These are phyloP conservation scores for Scaptomyza tumidula DNA, from an alignment of 2,888 invertebrate genomes.

Conservation along the genomic window DNA sequence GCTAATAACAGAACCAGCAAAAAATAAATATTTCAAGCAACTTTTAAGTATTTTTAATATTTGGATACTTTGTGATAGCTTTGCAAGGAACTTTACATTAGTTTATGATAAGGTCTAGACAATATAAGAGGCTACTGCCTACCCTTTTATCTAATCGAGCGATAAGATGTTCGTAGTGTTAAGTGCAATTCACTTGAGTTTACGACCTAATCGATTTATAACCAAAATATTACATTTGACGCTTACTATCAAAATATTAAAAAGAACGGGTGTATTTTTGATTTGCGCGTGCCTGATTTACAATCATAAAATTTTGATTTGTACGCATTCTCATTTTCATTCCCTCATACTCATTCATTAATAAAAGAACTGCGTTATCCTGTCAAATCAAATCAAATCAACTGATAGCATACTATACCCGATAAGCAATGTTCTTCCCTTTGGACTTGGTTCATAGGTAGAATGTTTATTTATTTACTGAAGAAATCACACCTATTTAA, in stretches of 20 bases:
- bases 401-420: not conserved
- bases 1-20: constrained; percentile 46
- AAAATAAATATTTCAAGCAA: not conserved
- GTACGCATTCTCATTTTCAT: constrained; percentile 6
- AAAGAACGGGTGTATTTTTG: not conserved
- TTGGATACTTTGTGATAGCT: too few species aligned
- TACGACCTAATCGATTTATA: constrained; percentile 19
- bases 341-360: constrained; percentile 29
- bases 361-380: not conserved
- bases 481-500: not conserved
- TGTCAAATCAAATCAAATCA: not conserved
- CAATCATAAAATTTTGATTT: not conserved
- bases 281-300: not conserved
- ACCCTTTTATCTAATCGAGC: constrained; percentile 27
- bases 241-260: not conserved
- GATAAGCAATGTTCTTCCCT: not conserved
- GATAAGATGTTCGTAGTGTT: constrained; percentile 41
- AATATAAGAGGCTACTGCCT: not conserved
- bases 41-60: too few species aligned
- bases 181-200: constrained; percentile 16
- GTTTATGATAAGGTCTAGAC: too few species aligned
- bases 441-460: not conserved
- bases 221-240: not conserved
- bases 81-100: too few species aligned
- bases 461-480: not conserved